Evolutionary conservation across 2,797 vertebrate species (phyloP).

Genomic region (Karalla daura): DNA sequence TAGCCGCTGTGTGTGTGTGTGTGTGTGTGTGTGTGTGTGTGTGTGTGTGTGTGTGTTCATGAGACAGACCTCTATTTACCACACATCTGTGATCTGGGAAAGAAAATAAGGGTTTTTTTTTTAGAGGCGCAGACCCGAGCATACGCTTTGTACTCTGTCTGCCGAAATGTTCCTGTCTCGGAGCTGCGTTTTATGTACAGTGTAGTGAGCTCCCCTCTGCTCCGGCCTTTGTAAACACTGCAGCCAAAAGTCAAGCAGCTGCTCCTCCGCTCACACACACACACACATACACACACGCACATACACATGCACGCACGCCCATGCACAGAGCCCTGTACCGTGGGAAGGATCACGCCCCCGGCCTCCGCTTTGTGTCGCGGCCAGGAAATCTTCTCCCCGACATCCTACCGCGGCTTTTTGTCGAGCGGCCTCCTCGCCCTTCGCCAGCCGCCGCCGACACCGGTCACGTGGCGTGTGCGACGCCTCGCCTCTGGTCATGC

Average conservation of each 20-base stretch:
- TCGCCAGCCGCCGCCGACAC: too few relatives aligned
- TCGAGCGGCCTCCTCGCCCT: not conserved
- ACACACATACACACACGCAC: slow-evolving; percentile 18
- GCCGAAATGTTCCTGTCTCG: too few relatives aligned
- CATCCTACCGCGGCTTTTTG: not conserved
- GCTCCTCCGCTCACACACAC: slow-evolving; percentile 20
- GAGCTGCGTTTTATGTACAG: slow-evolving; percentile 6
- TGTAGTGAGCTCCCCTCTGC: not conserved
- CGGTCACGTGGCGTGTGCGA: too few relatives aligned
- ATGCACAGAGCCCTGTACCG: slow-evolving; percentile 16
- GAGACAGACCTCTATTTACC: slow-evolving; percentile 62
- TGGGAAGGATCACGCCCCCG: slow-evolving; percentile 49
- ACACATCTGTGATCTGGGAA: slow-evolving; percentile 35
- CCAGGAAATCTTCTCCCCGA: slow-evolving; percentile 19
- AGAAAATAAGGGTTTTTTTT: slow-evolving; percentile 59
- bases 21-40: slow-evolving; percentile 15
- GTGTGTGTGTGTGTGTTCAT: slow-evolving; percentile 9
- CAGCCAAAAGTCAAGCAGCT: slow-evolving; percentile 52
- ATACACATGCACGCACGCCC: slow-evolving; percentile 16
- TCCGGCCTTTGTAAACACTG: slow-evolving; percentile 38
- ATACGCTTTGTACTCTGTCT: too few relatives aligned
- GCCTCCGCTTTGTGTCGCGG: slow-evolving; percentile 2
- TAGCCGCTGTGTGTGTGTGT: slow-evolving; percentile 12
- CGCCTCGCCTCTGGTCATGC: slow-evolving; percentile 22
- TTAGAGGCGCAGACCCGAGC: slow-evolving; percentile 1